Evolutionary conservation across 2,797 vertebrate genomes (phyloP).

Genomic region (Characodon lateralis): DNA sequence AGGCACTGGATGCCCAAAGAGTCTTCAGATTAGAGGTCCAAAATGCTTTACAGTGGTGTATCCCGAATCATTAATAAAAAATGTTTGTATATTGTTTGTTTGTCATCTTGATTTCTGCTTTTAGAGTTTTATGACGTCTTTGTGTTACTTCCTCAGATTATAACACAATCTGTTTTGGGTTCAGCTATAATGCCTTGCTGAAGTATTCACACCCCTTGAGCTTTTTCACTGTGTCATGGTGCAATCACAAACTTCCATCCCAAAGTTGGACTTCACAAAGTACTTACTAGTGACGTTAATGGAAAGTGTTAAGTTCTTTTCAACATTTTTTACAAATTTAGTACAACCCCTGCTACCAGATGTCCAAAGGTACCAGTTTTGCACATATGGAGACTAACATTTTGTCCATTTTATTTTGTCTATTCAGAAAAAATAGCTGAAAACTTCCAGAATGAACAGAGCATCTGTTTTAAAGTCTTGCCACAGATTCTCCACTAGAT

Average conservation of each 20-base stretch:
- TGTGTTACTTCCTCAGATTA: slow-evolving; percentile 17
- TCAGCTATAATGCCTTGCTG: slow-evolving; percentile 12
- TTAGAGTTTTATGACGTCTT: slow-evolving; percentile 7
- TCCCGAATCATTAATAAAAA: slow-evolving; percentile 63
- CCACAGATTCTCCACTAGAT: no score
- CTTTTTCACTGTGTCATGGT: neutral
- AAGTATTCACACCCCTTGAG: neutral
- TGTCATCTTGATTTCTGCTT: slow-evolving; percentile 19
- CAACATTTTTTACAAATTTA: neutral
- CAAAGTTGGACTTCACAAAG: neutral
- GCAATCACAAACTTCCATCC: neutral
- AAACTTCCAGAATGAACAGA: no score
- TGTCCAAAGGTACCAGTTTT: neutral
- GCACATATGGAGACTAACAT: neutral
- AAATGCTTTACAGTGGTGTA: slow-evolving; percentile 65
- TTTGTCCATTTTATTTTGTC: neutral
- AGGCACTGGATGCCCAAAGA: slow-evolving; percentile 62
- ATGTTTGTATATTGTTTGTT: slow-evolving; percentile 29
- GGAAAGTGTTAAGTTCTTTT: neutral
- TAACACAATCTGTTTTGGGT: slow-evolving; percentile 26
- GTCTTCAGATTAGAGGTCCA: slow-evolving; percentile 49
- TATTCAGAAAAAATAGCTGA: neutral
- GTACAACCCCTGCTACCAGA: no score
- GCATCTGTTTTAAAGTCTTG: no score
- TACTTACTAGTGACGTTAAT: neutral